Evolutionary conservation across 2,888 invertebrate species (phyloP).

Genomic region (Gnatocerus cornutus): DNA sequence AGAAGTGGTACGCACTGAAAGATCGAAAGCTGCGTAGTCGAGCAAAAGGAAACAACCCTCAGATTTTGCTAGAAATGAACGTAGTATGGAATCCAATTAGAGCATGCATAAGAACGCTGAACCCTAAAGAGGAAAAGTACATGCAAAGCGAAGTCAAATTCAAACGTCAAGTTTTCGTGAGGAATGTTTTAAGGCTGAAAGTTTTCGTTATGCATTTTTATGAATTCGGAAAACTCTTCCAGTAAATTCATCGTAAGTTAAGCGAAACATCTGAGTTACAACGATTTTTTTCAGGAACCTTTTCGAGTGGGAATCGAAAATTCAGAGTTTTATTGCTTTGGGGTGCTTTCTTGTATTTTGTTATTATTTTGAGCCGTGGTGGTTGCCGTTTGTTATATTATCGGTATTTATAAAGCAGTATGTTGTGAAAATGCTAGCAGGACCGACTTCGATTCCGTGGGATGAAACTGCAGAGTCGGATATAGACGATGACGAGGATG

Average conservation of each 20-base stretch:
- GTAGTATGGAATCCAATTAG: constrained; percentile 94
- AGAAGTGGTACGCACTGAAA: constrained; percentile 96
- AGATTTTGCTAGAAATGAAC: constrained; percentile 92
- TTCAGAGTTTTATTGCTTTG: constrained; percentile 88
- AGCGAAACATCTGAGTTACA: constrained; percentile 6
- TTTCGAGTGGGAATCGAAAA: constrained; percentile 96
- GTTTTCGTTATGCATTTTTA: constrained; percentile 91
- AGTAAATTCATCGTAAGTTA: constrained; percentile 74
- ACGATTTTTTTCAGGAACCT: constrained; percentile 82
- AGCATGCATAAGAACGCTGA: constrained; percentile 93
- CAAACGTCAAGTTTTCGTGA: constrained; percentile 94
- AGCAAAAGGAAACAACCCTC: constrained; percentile 94
- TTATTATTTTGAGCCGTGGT: constrained; percentile 96
- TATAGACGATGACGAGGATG: constrained; percentile 90
- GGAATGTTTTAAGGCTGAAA: constrained; percentile 94
- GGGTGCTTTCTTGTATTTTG: constrained; percentile 90
- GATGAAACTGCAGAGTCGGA: constrained; percentile 72
- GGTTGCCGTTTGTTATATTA: constrained; percentile 89
- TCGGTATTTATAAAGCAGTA: constrained; percentile 86
- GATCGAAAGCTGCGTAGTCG: constrained; percentile 93
- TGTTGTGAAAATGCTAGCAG: constrained; percentile 73
- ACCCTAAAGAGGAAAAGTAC: constrained; percentile 96
- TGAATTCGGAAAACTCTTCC: constrained; percentile 91
- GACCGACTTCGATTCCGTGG: constrained; percentile 67
- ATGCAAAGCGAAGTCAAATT: constrained; percentile 97